Base-by-base conservation (phyloP, 53 echinoderm and acorn worm genomes). In the Apostichopus leukothele region DNA sequence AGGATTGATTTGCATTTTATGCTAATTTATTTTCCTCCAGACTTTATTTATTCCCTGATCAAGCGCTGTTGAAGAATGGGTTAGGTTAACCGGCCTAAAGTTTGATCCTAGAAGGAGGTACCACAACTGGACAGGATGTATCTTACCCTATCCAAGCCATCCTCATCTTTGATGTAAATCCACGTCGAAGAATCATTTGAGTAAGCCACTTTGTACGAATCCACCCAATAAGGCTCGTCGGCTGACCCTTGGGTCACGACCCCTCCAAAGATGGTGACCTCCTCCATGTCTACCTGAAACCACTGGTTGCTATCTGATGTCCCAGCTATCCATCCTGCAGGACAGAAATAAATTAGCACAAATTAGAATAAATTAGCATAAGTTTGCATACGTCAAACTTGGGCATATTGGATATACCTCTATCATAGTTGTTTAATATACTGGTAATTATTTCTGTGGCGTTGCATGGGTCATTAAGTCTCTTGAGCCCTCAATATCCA, bases 311-410 rank as follows among this genome's bases (percentile, higher is more conserved):
- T 83, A 88, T 97, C 92, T 5, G 95, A 86, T 1, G 73, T 21
- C 10, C 59, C 88, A 11, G 97, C 91, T 54, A 97, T 91, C 97
- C 97, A 97, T 7, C 97, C 97, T 97, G 76, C 53, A 79, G 16
- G 52, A 51, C 3, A 53, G 11, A 77, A 63, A 16, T 63, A 13
- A 16, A 0, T 39, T 0, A 3, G 39, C 39, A 3, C 39, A 39
- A 39, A 39, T 39, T 39, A 39, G 39, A 39, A 39, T 39, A 39
- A 3, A 39, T 39, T 39, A 39, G 39, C 9, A 53, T 57, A 83
- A 83, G 26, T 75, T 18, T 4, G 73, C 19, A 18, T 18, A 71
- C 19, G 5, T 71, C 16, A 16, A 71, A 71, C 4, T 19, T 71
- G 73, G 19, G 16, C 16, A 16, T 71, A 3, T 71, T 16, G 73